These are phyloP conservation scores for Galeopsomyia nigrocyanea DNA, from an alignment of 2,888 invertebrate genomes.

Conservation along the genomic window DNA sequence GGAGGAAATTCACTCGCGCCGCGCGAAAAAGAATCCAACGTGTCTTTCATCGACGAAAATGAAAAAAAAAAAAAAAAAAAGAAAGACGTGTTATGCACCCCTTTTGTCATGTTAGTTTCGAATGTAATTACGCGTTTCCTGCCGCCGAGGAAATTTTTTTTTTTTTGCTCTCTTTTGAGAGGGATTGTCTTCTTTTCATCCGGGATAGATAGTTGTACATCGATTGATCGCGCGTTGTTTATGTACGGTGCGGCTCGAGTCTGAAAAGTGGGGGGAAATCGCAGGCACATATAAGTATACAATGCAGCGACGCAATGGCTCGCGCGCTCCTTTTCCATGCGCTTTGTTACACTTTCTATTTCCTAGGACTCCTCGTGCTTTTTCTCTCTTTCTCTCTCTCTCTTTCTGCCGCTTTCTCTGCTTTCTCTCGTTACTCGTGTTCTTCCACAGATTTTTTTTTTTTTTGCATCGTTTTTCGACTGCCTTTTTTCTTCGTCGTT, in stretches of 20 bases:
- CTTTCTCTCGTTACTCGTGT: not conserved
- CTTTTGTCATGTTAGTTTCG: constrained; percentile 10
- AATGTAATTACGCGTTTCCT: constrained; percentile 45
- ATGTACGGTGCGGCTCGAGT: constrained; percentile 1
- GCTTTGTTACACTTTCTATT: constrained; percentile 45
- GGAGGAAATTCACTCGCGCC: constrained; percentile 12
- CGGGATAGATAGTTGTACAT: not conserved
- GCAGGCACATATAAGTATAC: constrained; percentile 21
- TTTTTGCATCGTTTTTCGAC: not conserved
- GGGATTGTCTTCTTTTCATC: not conserved
- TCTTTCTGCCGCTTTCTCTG: constrained; percentile 11
- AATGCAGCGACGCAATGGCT: constrained; percentile 52
- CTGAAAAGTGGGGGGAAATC: constrained; percentile 11
- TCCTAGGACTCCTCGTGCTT: constrained; percentile 13
- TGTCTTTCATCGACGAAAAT: not conserved
- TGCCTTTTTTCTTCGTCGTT: not conserved
- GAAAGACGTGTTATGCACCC: constrained; percentile 30
- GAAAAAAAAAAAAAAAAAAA: constrained; percentile 3
- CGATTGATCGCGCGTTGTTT: constrained; percentile 17
- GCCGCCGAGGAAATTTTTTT: constrained; percentile 18
- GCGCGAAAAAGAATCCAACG: constrained; percentile 1
- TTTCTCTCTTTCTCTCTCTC: constrained; percentile 13
- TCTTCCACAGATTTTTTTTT: too few relatives aligned
- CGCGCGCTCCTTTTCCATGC: constrained; percentile 24
- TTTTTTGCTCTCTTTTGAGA: not conserved